A percentile compares a stretch with the other conserved stretches of the same genome.
phyloP scores from a whole-genome alignment of 2,888 invertebrate species.

The Heliconius hortense region DNA sequence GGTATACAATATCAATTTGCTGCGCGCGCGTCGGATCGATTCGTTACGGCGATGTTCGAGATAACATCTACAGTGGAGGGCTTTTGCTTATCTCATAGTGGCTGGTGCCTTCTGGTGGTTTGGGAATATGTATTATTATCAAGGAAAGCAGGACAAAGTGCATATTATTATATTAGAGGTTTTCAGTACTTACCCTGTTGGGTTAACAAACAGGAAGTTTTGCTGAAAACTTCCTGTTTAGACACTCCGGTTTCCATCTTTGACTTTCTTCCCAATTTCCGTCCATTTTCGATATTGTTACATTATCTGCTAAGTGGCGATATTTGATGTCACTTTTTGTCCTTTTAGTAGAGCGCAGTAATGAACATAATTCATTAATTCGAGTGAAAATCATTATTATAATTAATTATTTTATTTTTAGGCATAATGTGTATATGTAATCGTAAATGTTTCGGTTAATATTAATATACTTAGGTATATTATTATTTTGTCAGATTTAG shows the following conservation, averaged over 20 bases:
- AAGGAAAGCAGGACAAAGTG: background rate
- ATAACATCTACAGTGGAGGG: constrained; percentile 28
- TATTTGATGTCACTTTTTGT: background rate
- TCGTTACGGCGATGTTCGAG: constrained; percentile 35
- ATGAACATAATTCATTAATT: background rate
- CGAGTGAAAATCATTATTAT: background rate
- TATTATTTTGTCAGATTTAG: background rate
- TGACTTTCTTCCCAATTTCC: background rate
- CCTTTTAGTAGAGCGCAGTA: background rate
- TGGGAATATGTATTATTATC: background rate
- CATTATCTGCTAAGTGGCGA: too few species aligned
- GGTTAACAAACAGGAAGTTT: too few species aligned
- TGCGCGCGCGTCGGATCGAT: constrained; percentile 41
- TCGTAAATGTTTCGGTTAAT: background rate
- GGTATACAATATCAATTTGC: constrained; percentile 43
- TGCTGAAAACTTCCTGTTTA: background rate
- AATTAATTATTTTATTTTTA: too few species aligned
- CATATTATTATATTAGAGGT: background rate
- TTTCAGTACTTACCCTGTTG: too few species aligned
- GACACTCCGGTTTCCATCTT: background rate
- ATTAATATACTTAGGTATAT: background rate
- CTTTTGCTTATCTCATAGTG: background rate
- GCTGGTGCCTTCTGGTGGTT: background rate
- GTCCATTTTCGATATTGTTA: background rate
- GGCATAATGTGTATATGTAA: too few species aligned